Conservation (phyloP, 2,888 invertebrate species). For the Bruchidius siliquastri region DNA sequence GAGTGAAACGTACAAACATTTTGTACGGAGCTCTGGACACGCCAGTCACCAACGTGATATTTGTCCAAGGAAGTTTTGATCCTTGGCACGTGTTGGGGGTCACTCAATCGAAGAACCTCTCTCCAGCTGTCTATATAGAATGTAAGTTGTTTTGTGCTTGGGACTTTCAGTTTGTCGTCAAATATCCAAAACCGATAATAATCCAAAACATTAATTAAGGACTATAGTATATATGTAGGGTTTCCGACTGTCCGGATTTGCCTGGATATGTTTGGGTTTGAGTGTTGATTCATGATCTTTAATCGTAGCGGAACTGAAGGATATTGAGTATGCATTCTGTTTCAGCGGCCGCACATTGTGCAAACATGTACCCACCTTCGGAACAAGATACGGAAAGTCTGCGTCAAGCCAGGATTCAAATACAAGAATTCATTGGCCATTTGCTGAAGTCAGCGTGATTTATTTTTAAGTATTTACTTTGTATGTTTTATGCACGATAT, state of each 20-base stretch:
- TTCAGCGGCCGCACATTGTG: conserved; percentile 87
- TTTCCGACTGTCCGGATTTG: too few relatives aligned
- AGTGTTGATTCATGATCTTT: too few relatives aligned
- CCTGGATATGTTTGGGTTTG: too few relatives aligned
- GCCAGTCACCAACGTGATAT: conserved; percentile 68
- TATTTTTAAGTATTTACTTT: neutral
- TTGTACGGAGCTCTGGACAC: conserved; percentile 73
- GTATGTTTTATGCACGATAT: too few relatives aligned
- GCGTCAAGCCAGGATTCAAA: conserved; percentile 56
- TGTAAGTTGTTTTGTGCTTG: conserved; percentile 53
- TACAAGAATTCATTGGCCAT: conserved; percentile 20
- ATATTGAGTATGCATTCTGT: too few relatives aligned
- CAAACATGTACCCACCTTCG: conserved; percentile 81
- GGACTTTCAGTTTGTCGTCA: too few relatives aligned
- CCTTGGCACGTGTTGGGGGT: conserved; percentile 83
- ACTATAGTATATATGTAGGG: too few relatives aligned
- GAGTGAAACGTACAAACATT: conserved; percentile 69
- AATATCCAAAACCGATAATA: too few relatives aligned
- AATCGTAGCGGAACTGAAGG: too few relatives aligned
- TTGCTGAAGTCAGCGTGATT: conserved; percentile 20
- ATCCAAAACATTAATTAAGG: too few relatives aligned
- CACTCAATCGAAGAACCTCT: conserved; percentile 53
- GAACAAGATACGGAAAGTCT: conserved; percentile 64
- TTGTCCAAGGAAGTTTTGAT: conserved; percentile 85
- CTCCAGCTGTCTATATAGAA: conserved; percentile 70